Conservation (phyloP, 2,113 vertebrate species). For the Scolopax mira region DNA sequence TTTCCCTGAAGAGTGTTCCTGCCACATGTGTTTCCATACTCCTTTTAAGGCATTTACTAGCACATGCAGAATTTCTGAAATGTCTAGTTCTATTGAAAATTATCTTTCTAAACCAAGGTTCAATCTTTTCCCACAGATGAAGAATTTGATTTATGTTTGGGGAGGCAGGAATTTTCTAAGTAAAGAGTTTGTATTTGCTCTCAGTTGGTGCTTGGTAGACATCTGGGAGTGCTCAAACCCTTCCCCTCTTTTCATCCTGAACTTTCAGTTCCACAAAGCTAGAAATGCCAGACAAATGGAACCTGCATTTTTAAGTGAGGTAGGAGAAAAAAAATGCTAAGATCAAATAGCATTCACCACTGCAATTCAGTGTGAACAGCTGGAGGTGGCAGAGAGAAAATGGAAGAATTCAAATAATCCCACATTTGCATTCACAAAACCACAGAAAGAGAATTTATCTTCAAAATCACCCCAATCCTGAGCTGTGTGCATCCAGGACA, state of each 20-base stretch:
- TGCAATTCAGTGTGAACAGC: conserved; percentile 29
- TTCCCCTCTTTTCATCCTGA: neutral
- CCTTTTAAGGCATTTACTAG: neutral
- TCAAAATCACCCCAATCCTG: neutral
- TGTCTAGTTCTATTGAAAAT: neutral
- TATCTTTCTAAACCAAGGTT: neutral
- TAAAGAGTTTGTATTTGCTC: neutral
- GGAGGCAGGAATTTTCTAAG: neutral
- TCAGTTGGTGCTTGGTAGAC: neutral
- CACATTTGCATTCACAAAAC: conserved; percentile 41
- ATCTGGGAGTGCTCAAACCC: neutral
- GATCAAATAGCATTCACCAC: neutral
- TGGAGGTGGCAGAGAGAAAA: conserved; percentile 44
- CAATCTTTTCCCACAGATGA: neutral
- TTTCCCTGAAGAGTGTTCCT: neutral
- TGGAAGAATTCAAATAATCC: conserved; percentile 41
- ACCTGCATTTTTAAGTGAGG: conserved; percentile 15
- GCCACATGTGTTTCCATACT: neutral
- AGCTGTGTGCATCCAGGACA: neutral
- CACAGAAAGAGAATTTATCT: neutral
- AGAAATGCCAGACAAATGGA: neutral
- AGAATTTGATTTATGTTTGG: neutral
- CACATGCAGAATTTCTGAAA: neutral
- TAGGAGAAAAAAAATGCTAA: neutral
- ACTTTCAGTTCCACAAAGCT: neutral